Percentiles rank a stretch among this genome's conserved stretches.
These are phyloP conservation scores for Coendou prehensilis DNA, from an alignment of 2,797 vertebrate species.

Conservation along the genomic window DNA sequence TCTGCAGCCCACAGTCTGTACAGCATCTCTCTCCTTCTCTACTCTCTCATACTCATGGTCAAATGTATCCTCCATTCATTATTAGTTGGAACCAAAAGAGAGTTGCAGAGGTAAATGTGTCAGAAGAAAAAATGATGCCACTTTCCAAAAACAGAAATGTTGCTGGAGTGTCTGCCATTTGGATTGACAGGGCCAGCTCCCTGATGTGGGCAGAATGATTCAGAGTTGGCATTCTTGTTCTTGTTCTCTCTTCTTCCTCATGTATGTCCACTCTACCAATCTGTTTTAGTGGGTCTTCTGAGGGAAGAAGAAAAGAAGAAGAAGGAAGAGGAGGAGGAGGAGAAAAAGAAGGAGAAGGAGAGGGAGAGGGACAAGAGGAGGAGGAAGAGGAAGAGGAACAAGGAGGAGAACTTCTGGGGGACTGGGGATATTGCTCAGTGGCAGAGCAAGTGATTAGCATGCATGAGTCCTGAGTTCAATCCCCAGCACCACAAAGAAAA, in stretches of 20 bases:
- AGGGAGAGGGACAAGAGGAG: no score
- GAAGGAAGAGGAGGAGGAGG: no score
- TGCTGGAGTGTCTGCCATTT: background rate
- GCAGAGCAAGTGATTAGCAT: background rate
- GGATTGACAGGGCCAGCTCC: background rate
- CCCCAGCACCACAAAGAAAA: background rate
- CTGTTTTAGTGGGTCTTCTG: background rate
- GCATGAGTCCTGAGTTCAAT: no score
- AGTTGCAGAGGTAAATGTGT: background rate
- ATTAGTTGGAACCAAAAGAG: background rate
- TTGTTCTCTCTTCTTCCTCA: background rate
- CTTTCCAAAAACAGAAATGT: conserved; percentile 5
- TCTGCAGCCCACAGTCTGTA: background rate
- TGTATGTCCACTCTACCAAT: background rate
- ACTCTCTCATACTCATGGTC: background rate
- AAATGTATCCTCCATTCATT: background rate
- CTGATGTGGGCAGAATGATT: background rate
- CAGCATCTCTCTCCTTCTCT: background rate
- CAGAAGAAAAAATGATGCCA: background rate
- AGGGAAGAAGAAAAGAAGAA: background rate
- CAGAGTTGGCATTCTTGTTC: background rate
- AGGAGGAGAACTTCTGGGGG: background rate
- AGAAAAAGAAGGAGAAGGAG: no score
- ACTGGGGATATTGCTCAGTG: background rate
- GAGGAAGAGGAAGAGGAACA: background rate